Evolutionary conservation across 2,888 invertebrate species (phyloP), one percentile per base, ranked within the genome.

Genomic region (Lasioglossum morio): DNA sequence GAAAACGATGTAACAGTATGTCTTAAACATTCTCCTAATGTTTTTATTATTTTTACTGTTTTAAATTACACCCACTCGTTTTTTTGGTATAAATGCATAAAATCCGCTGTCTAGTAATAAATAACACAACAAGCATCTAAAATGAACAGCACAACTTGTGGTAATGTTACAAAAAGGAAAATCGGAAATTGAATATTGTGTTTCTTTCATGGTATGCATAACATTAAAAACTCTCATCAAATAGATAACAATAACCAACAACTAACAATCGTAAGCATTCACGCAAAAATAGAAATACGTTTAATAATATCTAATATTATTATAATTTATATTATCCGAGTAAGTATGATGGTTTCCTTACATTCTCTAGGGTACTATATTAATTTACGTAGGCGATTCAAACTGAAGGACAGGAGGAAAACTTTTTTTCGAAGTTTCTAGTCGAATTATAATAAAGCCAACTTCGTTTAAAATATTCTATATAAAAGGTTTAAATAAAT

Each of bases 191-290:
- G 89, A 90, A 91, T 91, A 91, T 90, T 87, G 88, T 89, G 88
- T 91, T 57, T 86, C 89, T 89, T 89, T 90, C 89, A 91, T 90
- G 92, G 92, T 91, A 93, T 88, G 92, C 90, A 91, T 94, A 94
- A 94, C 94, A 94, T 94, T 93, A 93, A 94, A 94, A 93, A 93
- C 93, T 94, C 94, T 94, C 94, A 92, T 93, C 91, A 94, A 94
- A 92, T 94, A 93, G 92, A 94, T 94, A 94, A 94, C 94, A 94
- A 94, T 94, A 94, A 94, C 93, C 94, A 94, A 94, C 94, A 94
- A 94, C 94, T 94, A 94, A 94, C 94, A 94, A 94, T 92, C 94
- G 91, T 93, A 92, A 91, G 92, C 94, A 94, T 94, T 94, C 94
- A 94, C 94, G 93, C 94, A 93, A 94, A 94, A 94, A 94, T 94